A percentile compares a stretch with the other conserved stretches of the same genome.
Conservation (phyloP, 2,888 invertebrate genomes). For the Pheosia gnoma region DNA sequence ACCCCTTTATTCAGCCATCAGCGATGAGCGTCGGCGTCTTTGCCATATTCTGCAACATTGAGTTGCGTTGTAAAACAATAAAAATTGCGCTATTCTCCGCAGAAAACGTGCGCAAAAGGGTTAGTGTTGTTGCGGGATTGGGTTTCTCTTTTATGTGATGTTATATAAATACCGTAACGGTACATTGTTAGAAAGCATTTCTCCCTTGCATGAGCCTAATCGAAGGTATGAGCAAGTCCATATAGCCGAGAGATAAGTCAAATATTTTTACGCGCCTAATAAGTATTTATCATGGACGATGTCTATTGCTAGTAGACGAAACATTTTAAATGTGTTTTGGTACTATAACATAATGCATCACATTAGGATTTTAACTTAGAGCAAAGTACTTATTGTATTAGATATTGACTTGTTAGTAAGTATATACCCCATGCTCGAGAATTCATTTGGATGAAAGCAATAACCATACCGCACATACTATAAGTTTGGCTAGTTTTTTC, state of each 20-base stretch:
- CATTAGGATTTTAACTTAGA: neutral
- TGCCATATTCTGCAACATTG: conserved; percentile 73
- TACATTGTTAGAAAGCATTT: conserved; percentile 61
- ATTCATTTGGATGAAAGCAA: no score
- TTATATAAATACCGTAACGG: conserved; percentile 67
- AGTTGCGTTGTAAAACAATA: conserved; percentile 74
- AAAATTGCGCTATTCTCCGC: conserved; percentile 79
- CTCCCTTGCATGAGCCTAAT: conserved; percentile 57
- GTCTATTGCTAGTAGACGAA: conserved; percentile 31
- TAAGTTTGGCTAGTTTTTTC: no score
- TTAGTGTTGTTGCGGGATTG: conserved; percentile 61
- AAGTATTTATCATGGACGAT: conserved; percentile 50
- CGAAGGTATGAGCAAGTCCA: conserved; percentile 46
- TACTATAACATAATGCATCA: conserved; percentile 15
- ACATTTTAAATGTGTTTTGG: conserved; percentile 40
- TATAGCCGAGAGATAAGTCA: conserved; percentile 57
- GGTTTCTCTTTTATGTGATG: conserved; percentile 71
- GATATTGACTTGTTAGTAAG: neutral
- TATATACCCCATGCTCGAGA: no score
- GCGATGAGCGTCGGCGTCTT: conserved; percentile 69
- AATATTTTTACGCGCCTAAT: conserved; percentile 54
- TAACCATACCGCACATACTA: neutral
- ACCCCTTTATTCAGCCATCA: conserved; percentile 66
- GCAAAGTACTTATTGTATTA: neutral
- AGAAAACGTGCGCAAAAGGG: conserved; percentile 78